Evolutionary conservation across 2,113 vertebrate genomes (phyloP).

Genomic region (Emydocephalus ijimae): DNA sequence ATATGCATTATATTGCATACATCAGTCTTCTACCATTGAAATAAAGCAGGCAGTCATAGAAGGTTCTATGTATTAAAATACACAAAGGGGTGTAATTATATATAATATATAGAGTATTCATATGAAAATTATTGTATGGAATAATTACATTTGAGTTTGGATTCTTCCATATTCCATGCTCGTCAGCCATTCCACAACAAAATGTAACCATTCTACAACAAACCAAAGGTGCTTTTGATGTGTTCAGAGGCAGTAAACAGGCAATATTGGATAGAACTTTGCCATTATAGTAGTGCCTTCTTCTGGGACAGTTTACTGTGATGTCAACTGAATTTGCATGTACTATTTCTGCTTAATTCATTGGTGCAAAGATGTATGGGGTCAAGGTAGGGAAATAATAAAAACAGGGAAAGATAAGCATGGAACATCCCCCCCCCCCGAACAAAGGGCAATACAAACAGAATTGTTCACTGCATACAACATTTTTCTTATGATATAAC

Average conservation of each 20-base stretch:
- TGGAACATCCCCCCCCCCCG: not conserved
- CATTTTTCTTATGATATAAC: conserved; percentile 46
- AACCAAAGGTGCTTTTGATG: not conserved
- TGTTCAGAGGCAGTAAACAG: conserved; percentile 3
- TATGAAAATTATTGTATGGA: not conserved
- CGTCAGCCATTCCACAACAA: not conserved
- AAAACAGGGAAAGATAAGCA: not conserved
- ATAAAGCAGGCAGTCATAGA: not conserved
- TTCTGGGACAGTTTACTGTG: not conserved
- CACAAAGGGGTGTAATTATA: not conserved
- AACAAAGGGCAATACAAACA: conserved; percentile 32
- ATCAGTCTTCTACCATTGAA: not conserved
- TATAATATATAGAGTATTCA: not conserved
- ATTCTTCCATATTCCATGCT: not conserved
- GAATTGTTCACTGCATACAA: conserved; percentile 47
- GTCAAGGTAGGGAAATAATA: conserved; percentile 12
- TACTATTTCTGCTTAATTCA: not conserved
- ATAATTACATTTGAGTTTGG: not conserved
- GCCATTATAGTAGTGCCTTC: not conserved
- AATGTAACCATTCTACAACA: not conserved
- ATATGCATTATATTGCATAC: not conserved
- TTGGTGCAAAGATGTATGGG: conserved; percentile 2
- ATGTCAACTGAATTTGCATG: not conserved
- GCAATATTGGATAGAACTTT: not conserved
- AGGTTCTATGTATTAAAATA: not conserved